Base-by-base conservation (phyloP, 2,113 vertebrate species). In the Campylorhamphus procurvoides region DNA sequence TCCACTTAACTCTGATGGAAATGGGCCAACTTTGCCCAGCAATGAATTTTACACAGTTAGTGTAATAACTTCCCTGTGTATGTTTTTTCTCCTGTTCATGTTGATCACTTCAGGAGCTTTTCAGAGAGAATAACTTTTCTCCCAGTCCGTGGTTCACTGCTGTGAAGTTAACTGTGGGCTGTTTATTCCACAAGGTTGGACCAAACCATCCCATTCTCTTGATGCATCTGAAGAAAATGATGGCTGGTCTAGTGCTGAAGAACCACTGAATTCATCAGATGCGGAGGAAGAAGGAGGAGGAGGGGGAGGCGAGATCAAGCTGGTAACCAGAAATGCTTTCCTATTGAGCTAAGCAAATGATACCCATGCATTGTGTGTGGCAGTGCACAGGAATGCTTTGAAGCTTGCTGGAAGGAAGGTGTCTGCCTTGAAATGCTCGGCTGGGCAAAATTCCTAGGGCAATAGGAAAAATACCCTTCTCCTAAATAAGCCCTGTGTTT, bases 201-300 rank as follows among this genome's bases (percentile, higher is more conserved):
- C 98, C 93, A 99, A 99, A 96, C 90, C 98, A 0, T 98, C 98
- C 17, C 97, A 98, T 60, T 99, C 98, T 1, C 93, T 98, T 63
- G 99, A 99, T 64, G 98, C 98, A 28, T 99, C 99, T 9, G 99
- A 99, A 97, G 99, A 99, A 92, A 98, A 98, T 14, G 99, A 99
- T 0, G 99, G 98, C 56, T 99, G 99, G 97, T 99, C 99, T 28
- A 99, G 99, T 9, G 97, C 98, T 1, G 99, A 99, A 77, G 99
- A 99, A 23, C 99, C 98, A 1, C 95, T 99, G 18, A 99, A 99
- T 97, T 99, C 98, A 7, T 98, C 99, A 0, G 99, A 99, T 82
- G 98, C 98, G 0, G 99, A 99, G 94, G 99, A 99, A 2, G 99
- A 99, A 50, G 97, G 91, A 79, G 95, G 90, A 76, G 75, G 87